Conservation (phyloP, 2,888 invertebrate species). For the Andrena hattorfiana region DNA sequence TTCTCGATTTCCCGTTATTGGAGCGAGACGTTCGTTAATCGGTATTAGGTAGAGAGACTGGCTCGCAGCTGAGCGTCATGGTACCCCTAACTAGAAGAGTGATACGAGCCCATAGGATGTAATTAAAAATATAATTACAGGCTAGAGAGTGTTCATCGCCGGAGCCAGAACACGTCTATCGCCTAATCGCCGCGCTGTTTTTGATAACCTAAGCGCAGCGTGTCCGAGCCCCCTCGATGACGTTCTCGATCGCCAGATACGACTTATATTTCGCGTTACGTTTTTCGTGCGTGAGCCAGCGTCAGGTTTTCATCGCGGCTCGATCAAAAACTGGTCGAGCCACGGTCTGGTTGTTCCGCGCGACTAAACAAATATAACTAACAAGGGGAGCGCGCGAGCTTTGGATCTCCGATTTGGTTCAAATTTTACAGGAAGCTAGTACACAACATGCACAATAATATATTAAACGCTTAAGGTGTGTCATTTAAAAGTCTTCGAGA, state of each 20-base stretch:
- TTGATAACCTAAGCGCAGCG: slow-evolving; percentile 35
- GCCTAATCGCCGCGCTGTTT: slow-evolving; percentile 1
- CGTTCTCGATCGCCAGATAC: slow-evolving; percentile 21
- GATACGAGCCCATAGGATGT: slow-evolving; percentile 38
- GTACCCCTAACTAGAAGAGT: slow-evolving; percentile 36
- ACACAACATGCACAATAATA: too few species aligned
- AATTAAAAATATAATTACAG: slow-evolving; percentile 44
- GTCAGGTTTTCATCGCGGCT: slow-evolving; percentile 20
- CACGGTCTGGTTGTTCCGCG: slow-evolving; percentile 24
- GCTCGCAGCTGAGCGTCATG: slow-evolving; percentile 7
- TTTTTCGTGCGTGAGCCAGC: too few species aligned
- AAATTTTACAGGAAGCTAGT: too few species aligned
- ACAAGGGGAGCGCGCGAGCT: slow-evolving; percentile 29
- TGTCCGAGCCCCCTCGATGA: slow-evolving; percentile 8
- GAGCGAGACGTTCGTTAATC: slow-evolving; percentile 59
- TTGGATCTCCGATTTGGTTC: too few species aligned
- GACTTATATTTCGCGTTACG: too few species aligned
- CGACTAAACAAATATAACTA: slow-evolving; percentile 67
- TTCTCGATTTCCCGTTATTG: slow-evolving; percentile 57
- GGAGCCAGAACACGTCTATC: slow-evolving; percentile 4
- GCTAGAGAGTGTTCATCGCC: slow-evolving; percentile 8
- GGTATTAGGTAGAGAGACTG: neutral
- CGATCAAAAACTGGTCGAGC: slow-evolving; percentile 61
- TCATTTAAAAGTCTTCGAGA: too few species aligned
- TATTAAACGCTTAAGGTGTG: too few species aligned